Evolutionary conservation across 1,140 invertebrate genomes (phyloP).

Genomic region (Anastrepha ludens): DNA sequence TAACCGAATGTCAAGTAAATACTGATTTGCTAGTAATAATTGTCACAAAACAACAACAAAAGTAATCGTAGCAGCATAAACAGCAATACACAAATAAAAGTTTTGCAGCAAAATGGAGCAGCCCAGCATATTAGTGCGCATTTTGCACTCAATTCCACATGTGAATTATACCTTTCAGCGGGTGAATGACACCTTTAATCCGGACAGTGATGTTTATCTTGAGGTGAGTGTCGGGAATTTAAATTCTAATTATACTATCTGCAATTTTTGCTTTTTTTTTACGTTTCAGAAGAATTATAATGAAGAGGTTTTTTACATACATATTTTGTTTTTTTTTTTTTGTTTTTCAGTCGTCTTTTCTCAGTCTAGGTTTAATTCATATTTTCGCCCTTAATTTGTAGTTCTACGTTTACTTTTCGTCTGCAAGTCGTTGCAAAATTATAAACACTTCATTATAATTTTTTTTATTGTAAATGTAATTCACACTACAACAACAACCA

Average conservation of each 20-base stretch:
- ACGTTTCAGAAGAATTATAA: neutral
- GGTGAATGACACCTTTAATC: constrained; percentile 94
- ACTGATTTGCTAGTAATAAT: constrained; percentile 6
- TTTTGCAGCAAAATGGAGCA: constrained; percentile 66
- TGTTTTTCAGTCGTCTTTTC: neutral
- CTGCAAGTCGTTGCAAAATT: too few species aligned
- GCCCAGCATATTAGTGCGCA: constrained; percentile 75
- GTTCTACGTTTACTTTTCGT: too few species aligned
- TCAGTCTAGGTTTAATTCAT: too few species aligned
- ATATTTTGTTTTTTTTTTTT: constrained; percentile 54
- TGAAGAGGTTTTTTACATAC: constrained; percentile 53
- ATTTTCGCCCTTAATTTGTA: too few species aligned
- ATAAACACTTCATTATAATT: too few species aligned
- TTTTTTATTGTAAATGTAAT: too few species aligned
- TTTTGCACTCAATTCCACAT: constrained; percentile 91
- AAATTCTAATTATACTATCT: neutral
- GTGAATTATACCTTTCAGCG: constrained; percentile 90
- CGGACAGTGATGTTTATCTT: constrained; percentile 89
- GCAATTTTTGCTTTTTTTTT: neutral
- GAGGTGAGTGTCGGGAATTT: constrained; percentile 80
- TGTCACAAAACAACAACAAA: constrained; percentile 49
- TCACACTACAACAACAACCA: too few species aligned
- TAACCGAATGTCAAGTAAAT: neutral
- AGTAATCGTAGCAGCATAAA: constrained; percentile 12
- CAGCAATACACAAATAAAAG: neutral